These are phyloP conservation scores for Dasypolia templi DNA, from an alignment of 2,888 invertebrate genomes.

Conservation along the genomic window DNA sequence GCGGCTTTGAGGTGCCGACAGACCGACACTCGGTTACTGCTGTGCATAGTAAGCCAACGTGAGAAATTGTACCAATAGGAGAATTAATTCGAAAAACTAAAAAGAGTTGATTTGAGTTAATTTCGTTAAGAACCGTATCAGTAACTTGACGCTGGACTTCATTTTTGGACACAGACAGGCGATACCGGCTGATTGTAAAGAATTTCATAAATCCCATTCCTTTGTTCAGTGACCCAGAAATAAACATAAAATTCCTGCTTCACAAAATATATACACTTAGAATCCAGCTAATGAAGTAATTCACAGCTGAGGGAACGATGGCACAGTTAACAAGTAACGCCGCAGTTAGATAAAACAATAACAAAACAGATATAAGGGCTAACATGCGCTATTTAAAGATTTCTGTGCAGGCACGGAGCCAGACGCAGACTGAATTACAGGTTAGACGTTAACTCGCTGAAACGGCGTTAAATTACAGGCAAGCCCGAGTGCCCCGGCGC, in stretches of 20 bases:
- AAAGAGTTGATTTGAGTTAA: not conserved
- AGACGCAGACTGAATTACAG: conserved; percentile 65
- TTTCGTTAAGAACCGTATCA: not conserved
- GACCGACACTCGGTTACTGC: conserved; percentile 4
- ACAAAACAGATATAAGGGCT: conserved; percentile 52
- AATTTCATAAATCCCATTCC: not conserved
- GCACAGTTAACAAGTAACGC: conserved; percentile 14
- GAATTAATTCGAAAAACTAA: not conserved
- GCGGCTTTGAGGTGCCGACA: conserved; percentile 36
- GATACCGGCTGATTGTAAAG: not conserved
- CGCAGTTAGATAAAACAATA: conserved; percentile 43
- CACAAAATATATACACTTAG: not conserved
- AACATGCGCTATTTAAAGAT: conserved; percentile 59
- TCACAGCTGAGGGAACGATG: not conserved
- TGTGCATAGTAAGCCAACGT: not conserved
- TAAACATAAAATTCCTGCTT: not conserved
- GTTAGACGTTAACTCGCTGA: conserved; percentile 60
- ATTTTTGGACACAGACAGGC: too few species aligned
- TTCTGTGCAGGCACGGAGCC: conserved; percentile 40
- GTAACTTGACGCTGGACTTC: conserved; percentile 1
- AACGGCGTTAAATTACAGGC: conserved; percentile 64
- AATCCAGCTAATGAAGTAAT: not conserved
- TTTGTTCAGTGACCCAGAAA: not conserved
- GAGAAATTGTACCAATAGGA: not conserved
- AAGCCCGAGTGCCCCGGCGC: conserved; percentile 34